phyloP scores from a whole-genome alignment of 2,797 vertebrate genomes.

The Acestrorhynchus altus region DNA sequence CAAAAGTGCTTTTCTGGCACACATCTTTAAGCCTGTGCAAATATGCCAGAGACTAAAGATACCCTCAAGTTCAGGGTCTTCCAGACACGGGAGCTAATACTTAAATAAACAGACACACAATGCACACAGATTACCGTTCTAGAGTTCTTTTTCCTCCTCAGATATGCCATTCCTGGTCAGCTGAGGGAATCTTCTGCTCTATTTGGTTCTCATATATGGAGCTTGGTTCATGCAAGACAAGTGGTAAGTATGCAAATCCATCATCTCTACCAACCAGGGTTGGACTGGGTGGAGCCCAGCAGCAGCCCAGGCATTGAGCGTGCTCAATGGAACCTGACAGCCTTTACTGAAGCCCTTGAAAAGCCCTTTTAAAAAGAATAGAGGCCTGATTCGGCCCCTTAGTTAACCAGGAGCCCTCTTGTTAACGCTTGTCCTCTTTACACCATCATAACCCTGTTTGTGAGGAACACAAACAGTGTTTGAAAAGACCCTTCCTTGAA shows the following conservation, averaged over 20 bases:
- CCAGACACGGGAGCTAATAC: not conserved
- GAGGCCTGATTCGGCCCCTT: conserved; percentile 20
- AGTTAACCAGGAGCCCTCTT: conserved; percentile 51
- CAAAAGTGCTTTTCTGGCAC: not conserved
- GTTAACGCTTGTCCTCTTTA: conserved; percentile 43
- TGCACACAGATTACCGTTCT: not conserved
- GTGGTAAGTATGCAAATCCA: conserved; percentile 60
- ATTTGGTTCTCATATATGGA: conserved; percentile 63
- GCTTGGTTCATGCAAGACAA: conserved; percentile 55
- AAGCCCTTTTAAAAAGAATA: conserved; percentile 40
- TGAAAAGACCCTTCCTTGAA: not conserved
- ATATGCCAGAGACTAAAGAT: not conserved
- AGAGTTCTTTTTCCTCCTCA: conserved; percentile 20
- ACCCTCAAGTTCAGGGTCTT: not conserved
- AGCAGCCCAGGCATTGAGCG: conserved; percentile 70
- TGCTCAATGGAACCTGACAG: conserved; percentile 54
- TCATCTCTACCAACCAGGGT: conserved; percentile 62
- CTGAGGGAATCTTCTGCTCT: conserved; percentile 62
- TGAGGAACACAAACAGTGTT: conserved; percentile 10
- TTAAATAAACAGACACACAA: conserved; percentile 31
- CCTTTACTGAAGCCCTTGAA: conserved; percentile 49
- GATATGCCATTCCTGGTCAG: conserved; percentile 58
- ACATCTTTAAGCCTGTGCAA: not conserved
- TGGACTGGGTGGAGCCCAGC: conserved; percentile 65
- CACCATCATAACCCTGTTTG: not conserved